Evolutionary conservation across 2,888 invertebrate species (phyloP), one percentile per base, ranked within the genome.

Genomic region (Choristoneura rosaceana): DNA sequence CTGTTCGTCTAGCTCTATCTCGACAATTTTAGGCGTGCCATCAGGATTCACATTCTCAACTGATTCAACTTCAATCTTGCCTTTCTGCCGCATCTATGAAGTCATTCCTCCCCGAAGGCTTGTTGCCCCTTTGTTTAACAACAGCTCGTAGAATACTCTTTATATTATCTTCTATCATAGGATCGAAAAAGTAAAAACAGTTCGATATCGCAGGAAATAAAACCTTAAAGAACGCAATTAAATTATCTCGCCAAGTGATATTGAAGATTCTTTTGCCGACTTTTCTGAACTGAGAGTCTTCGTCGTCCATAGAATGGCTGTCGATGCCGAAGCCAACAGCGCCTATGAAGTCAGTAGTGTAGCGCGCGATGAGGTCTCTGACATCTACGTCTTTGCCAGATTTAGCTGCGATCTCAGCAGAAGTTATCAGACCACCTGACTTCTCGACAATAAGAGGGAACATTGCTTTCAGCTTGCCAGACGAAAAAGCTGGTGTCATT

Each of bases 401-500:
- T 7, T 25, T 2, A 84, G 33, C 60, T 52, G n/a, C 15, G 4
- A 12, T 14, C 45, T 15, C 75, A 4, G 81, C 79, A 5, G 84
- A 74, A 0, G 52, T 61, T 17, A 87, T 80, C 43, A 91, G 74
- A 73, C 87, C 89, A 63, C 87, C 84, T 0, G 91, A 85, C 61
- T 90, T 86, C 17, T 86, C 80, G 25, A 89, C 82, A 2, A 92
- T 82, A 34, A 92, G 77, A 2, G 92, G 92, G 59, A 90, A 92
- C 92, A 92, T 92, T 5, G 80, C 84, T 71, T 87, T 89, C 43
- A 92, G 76, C 73, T 92, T 92, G 2, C 88, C 86, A 0, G 85
- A 88, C 1, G 91, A 90, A 70, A 92, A 92, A 0, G 90, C 86
- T 0, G 90, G 83, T 14, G 93, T 91, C 34, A 92, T 66, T 9